phyloP scores from a whole-genome alignment of 1,140 invertebrate genomes.

The Achroia grisella region DNA sequence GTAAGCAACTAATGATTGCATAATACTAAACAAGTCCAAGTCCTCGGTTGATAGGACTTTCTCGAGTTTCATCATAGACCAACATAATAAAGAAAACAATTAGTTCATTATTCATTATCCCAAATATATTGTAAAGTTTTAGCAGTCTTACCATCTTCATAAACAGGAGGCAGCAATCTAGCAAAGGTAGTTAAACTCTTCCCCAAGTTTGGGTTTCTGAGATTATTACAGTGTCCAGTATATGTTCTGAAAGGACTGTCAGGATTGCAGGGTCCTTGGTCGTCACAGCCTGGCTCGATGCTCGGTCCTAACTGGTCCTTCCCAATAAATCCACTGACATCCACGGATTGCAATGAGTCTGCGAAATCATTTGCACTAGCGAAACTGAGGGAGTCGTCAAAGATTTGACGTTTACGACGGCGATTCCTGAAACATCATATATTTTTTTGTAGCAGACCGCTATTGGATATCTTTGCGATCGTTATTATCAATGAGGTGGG shows the following conservation, averaged over 20 bases:
- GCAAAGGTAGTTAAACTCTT: constrained; percentile 91
- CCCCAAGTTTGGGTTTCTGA: constrained; percentile 88
- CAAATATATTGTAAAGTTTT: not conserved
- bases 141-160: constrained; percentile 85
- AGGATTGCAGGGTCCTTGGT: constrained; percentile 84
- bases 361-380: constrained; percentile 80
- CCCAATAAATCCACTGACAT: constrained; percentile 77
- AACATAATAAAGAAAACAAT: too few relatives aligned
- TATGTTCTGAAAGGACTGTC: constrained; percentile 86
- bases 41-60: too few relatives aligned
- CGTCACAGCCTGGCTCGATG: constrained; percentile 77
- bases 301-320: constrained; percentile 59
- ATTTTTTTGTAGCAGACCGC: too few relatives aligned
- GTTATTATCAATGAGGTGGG: too few relatives aligned
- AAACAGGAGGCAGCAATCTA: constrained; percentile 87
- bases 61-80: too few relatives aligned
- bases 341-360: constrained; percentile 83
- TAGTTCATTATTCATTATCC: too few relatives aligned
- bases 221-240: constrained; percentile 94
- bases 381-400: constrained; percentile 80
- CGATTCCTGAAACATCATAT: constrained; percentile 49
- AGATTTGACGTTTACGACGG: constrained; percentile 81
- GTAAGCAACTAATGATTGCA: too few relatives aligned
- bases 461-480: too few relatives aligned
- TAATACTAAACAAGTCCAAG: too few relatives aligned